These are phyloP conservation scores for Mastigias papua DNA, from an alignment of 30 jellyfish, hydroid and myxozoan genomes.

Conservation along the genomic window DNA sequence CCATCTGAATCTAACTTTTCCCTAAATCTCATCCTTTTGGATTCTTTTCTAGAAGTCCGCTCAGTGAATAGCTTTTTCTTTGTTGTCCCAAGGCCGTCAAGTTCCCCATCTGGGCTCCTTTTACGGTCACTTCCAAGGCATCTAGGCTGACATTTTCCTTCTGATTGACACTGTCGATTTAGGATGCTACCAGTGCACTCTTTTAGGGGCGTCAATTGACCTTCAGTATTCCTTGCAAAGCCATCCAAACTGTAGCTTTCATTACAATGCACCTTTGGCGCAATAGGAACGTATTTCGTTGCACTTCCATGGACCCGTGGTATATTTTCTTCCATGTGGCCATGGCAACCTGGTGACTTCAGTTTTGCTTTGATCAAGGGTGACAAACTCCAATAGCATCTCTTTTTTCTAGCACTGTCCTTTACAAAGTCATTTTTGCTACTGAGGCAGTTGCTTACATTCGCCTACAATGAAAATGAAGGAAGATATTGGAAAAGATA, in stretches of 20 bases:
- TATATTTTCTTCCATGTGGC: background rate
- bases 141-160: slow-evolving; percentile 7
- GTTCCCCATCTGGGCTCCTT: background rate
- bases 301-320: background rate
- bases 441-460: slow-evolving; percentile 53
- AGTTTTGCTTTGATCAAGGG: slow-evolving; percentile 4
- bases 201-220: slow-evolving; percentile 6
- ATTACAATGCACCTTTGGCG: background rate
- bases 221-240: background rate
- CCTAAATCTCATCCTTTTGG: too few relatives aligned
- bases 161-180: slow-evolving; percentile 11
- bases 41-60: too few relatives aligned
- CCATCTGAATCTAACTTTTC: background rate
- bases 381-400: slow-evolving; percentile 24
- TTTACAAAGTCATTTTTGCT: slow-evolving; percentile 27
- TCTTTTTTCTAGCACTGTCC: background rate
- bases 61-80: background rate
- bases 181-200: background rate
- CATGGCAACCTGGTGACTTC: background rate
- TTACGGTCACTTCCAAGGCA: background rate
- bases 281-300: slow-evolving; percentile 30
- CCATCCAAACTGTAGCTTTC: slow-evolving; percentile 26
- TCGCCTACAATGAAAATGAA: background rate
- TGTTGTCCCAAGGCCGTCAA: background rate
- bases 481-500: background rate